Percentiles rank a stretch among this genome's conserved stretches.
Evolutionary conservation across 2,888 invertebrate genomes (phyloP).

Genomic region (Lithophane ornitopus): DNA sequence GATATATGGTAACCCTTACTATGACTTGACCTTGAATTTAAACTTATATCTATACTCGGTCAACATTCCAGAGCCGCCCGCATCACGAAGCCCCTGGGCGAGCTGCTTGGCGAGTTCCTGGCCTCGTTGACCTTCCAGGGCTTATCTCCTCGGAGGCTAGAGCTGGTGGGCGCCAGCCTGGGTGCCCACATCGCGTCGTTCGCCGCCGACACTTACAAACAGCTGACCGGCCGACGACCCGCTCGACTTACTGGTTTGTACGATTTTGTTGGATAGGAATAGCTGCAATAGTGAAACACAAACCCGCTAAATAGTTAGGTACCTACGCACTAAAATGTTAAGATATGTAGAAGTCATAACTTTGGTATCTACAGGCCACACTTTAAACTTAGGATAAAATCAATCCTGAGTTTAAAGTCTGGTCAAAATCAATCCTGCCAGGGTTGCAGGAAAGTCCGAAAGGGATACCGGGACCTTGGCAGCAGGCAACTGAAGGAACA

Average conservation of each 20-base stretch:
- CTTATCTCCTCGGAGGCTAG: constrained; percentile 76
- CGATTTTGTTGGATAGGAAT: not conserved
- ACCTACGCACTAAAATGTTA: not conserved
- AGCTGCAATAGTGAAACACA: not conserved
- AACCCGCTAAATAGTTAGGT: not conserved
- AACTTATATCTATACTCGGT: not conserved
- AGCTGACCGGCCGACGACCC: constrained; percentile 78
- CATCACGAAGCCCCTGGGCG: constrained; percentile 81
- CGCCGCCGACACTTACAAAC: constrained; percentile 77
- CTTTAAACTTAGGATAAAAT: too few species aligned
- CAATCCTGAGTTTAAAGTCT: too few species aligned
- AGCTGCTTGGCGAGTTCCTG: constrained; percentile 80
- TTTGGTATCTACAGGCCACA: too few species aligned
- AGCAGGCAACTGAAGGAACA: too few species aligned
- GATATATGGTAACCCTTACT: not conserved
- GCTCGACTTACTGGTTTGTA: constrained; percentile 77
- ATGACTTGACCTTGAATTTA: not conserved
- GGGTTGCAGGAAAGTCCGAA: too few species aligned
- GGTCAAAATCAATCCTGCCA: too few species aligned
- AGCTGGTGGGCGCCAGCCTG: constrained; percentile 82
- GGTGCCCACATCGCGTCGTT: constrained; percentile 85
- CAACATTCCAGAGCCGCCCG: constrained; percentile 81
- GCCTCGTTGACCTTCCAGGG: constrained; percentile 79
- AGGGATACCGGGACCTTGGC: too few species aligned
- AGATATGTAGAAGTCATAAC: not conserved